Percentiles rank a stretch among this genome's conserved stretches.
These are phyloP conservation scores for Notospermus geniculatus DNA, from an alignment of 1,140 invertebrate genomes.

Conservation along the genomic window DNA sequence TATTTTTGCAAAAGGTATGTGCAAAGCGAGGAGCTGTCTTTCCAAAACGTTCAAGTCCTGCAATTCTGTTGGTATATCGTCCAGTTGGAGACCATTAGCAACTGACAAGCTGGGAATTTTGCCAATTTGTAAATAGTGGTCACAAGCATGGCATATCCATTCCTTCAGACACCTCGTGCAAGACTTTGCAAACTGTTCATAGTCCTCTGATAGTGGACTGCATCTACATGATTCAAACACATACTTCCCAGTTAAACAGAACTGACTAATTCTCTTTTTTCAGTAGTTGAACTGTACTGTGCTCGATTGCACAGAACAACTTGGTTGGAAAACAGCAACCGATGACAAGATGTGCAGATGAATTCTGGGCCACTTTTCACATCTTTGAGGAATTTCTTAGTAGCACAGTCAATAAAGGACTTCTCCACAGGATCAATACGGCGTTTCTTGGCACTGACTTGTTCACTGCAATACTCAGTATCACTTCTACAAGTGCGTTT, in stretches of 20 bases:
- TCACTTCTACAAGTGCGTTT: no score
- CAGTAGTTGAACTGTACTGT: not conserved
- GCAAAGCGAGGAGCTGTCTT: not conserved
- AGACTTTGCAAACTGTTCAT: not conserved
- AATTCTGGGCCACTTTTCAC: conserved; percentile 1
- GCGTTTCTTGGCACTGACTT: no score
- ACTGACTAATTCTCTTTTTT: not conserved
- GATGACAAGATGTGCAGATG: conserved; percentile 4
- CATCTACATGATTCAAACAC: not conserved
- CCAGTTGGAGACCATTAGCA: conserved; percentile 1
- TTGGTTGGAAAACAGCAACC: conserved; percentile 8
- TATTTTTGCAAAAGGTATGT: conserved; percentile 4
- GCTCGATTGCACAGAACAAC: not conserved
- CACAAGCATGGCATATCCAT: conserved; percentile 7
- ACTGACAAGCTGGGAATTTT: not conserved
- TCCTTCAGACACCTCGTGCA: not conserved
- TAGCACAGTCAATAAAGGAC: no score
- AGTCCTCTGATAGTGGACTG: not conserved
- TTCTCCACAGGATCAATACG: no score
- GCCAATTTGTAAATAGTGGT: not conserved
- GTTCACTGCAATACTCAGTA: no score
- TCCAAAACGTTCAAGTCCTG: not conserved
- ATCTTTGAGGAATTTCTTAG: no score
- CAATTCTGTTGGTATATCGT: not conserved
- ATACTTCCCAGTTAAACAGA: conserved; percentile 1